Evolutionary conservation across 2,797 vertebrate species (phyloP).

Genomic region (Myotis findleyi): DNA sequence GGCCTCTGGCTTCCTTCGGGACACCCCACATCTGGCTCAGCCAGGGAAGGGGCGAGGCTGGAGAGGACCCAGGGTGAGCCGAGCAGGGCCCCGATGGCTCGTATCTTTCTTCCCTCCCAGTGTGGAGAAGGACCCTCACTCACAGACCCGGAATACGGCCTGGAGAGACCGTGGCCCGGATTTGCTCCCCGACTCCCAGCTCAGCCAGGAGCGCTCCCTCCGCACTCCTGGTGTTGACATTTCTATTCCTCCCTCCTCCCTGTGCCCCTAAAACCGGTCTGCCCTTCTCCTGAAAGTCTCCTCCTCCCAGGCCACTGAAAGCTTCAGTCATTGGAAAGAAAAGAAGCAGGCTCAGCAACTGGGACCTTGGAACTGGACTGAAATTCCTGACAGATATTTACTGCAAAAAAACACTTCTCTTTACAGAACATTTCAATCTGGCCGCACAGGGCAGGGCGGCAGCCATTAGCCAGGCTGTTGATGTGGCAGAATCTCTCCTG

Average conservation of each 20-base stretch:
- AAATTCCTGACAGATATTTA: conserved; percentile 78
- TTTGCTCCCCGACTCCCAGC: background rate
- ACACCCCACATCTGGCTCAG: background rate
- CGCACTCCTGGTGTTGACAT: background rate
- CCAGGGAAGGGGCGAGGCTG: background rate
- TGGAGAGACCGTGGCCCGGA: background rate
- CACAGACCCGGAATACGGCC: background rate
- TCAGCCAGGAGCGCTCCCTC: background rate
- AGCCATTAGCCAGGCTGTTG: conserved; percentile 73
- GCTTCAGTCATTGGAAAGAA: conserved; percentile 45
- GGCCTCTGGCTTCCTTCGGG: background rate
- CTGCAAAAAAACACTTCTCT: conserved; percentile 75
- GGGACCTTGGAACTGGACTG: conserved; percentile 58
- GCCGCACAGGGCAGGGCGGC: conserved; percentile 61
- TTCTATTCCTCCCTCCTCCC: background rate
- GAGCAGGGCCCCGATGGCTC: background rate
- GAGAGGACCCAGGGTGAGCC: background rate
- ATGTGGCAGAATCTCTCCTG: conserved; percentile 59
- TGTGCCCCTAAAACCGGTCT: background rate
- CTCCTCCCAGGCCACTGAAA: background rate
- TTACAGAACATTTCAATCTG: conserved; percentile 80
- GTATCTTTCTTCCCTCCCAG: background rate
- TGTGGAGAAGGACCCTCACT: background rate
- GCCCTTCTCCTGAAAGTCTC: background rate
- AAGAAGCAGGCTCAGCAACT: conserved; percentile 55